Evolutionary conservation across 1,140 invertebrate species (phyloP), one percentile per base, ranked within the genome.

Genomic region (Uloborus diversus): DNA sequence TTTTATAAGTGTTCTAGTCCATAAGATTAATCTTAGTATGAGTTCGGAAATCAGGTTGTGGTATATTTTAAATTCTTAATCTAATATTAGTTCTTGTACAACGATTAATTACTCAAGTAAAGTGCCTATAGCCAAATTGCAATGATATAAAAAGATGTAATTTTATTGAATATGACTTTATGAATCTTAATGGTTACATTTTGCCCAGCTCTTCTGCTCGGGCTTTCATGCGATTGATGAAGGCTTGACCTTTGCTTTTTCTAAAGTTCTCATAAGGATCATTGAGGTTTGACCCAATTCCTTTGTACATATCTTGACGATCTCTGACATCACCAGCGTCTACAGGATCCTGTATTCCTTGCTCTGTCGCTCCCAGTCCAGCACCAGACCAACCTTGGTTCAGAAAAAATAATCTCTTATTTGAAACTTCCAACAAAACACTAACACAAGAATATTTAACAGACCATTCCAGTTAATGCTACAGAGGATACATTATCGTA

Each of bases 251-350:
- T 88, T 97, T 98, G 85, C 93, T 97, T 87, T 98, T 98, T 73
- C 97, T 90, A 88, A 98, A 99, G 85, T 95, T 96, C 88, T 99
- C 97, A 86, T 97, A 99, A 0, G 96, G 96, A 89, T 97, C 96
- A 85, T 94, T 94, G 73, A 94, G 91, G 57, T 85, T 83, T n/a
- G 88, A 82, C 49, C 96, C 96, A 30, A 84, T 66, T 13, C 83
- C 95, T 90, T 95, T 97, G 86, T 96, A 98, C 88, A 94, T 92
- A 86, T 98, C 96, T 76, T 91, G 91, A 81, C 91, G 90, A 85
- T 98, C 96, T n/a, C 96, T 88, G 42, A 97, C 93, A 84, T 97
- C 93, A 37, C 94, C 96, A 0, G 94, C 94, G 42, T 93, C 92
- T 81, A 99, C 96, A 0, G 96, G 96, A 82, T 96, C 92, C 81